Evolutionary conservation across 2,113 vertebrate species (phyloP).

Genomic region (Dipodomys ordii): DNA sequence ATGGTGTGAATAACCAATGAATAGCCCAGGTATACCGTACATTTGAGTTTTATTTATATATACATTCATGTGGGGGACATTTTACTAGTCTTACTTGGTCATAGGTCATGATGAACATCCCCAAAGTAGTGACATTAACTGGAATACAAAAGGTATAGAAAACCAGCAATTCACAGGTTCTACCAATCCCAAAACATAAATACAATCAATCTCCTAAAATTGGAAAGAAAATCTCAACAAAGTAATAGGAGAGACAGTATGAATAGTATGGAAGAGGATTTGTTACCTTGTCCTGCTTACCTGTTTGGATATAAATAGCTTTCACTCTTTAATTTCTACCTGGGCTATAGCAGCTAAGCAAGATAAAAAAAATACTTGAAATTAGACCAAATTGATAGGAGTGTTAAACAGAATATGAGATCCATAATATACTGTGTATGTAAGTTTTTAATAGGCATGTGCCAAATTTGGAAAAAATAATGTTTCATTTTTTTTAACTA

Average conservation of each 20-base stretch:
- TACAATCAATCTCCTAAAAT: not conserved
- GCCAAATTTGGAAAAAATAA: slow-evolving; percentile 28
- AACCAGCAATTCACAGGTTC: not conserved
- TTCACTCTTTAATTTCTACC: slow-evolving; percentile 24
- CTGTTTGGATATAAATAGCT: not conserved
- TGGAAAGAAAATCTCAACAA: not conserved
- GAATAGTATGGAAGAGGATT: not conserved
- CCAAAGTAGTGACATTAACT: not conserved
- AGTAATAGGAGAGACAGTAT: not conserved
- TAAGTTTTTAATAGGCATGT: slow-evolving; percentile 56
- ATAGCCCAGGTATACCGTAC: not conserved
- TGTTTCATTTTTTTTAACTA: slow-evolving; percentile 70
- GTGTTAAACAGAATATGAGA: not conserved
- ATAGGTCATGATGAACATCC: not conserved
- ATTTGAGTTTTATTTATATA: not conserved
- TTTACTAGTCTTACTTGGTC: not conserved
- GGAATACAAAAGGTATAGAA: slow-evolving; percentile 13
- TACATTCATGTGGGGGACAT: not conserved
- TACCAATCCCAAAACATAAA: not conserved
- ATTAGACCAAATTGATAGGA: slow-evolving; percentile 7
- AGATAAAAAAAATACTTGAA: slow-evolving; percentile 27
- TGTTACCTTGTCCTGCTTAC: not conserved
- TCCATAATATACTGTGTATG: not conserved
- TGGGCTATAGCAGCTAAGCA: not conserved
- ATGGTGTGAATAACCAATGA: not conserved